Conservation (phyloP, 2,797 vertebrate species). For the Pipistrellus kuhlii region DNA sequence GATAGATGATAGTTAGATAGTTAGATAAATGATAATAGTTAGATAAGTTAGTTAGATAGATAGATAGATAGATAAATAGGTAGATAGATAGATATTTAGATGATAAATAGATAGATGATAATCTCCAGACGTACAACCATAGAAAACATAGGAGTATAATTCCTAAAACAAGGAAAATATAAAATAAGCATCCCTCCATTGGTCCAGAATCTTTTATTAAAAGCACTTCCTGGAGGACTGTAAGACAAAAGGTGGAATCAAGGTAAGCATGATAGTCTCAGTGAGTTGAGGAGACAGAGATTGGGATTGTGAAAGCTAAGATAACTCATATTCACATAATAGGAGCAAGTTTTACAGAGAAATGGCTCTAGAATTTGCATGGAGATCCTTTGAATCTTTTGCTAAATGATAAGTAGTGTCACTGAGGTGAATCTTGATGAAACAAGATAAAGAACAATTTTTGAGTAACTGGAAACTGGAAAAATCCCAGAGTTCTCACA, state of each 20-base stretch:
- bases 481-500: background rate
- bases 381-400: background rate
- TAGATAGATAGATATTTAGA: too few relatives aligned
- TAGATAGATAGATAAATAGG: too few relatives aligned
- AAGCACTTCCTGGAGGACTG: background rate
- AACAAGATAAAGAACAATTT: background rate
- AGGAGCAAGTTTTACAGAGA: background rate
- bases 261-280: background rate
- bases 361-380: background rate
- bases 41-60: too few relatives aligned
- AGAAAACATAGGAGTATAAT: conserved; percentile 50
- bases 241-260: background rate
- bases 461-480: background rate
- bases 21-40: too few relatives aligned
- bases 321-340: background rate
- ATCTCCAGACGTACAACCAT: background rate
- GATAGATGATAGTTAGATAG: too few relatives aligned
- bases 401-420: background rate
- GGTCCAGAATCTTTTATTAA: background rate
- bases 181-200: background rate
- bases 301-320: background rate
- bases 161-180: conserved; percentile 6
- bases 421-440: background rate
- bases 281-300: background rate
- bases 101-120: too few relatives aligned